Conservation (phyloP, 2,888 invertebrate genomes). For the Scaptomyza tumidula region DNA sequence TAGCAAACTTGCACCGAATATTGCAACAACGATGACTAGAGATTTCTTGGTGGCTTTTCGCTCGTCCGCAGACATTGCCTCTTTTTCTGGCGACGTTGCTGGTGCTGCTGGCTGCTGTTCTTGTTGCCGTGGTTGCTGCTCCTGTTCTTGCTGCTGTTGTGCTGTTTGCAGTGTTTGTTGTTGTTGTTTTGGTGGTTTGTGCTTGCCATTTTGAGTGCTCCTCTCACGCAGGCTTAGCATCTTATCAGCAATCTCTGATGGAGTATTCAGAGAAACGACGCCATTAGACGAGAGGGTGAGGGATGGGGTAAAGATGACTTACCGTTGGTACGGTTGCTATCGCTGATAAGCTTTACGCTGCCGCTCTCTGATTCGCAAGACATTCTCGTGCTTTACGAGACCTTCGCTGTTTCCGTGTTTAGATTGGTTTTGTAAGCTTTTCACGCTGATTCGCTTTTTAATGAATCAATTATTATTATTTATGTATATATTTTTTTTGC, state of each 20-base stretch:
- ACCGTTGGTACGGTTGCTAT: conserved; percentile 24
- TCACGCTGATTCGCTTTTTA: conserved; percentile 17
- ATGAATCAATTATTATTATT: conserved; percentile 20
- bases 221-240: conserved; percentile 28
- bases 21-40: conserved; percentile 81
- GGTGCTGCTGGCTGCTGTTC: conserved; percentile 12
- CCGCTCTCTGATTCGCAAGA: conserved; percentile 33
- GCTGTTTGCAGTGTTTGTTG: conserved; percentile 5
- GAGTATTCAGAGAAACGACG: neutral
- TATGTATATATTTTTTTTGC: conserved; percentile 4
- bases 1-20: conserved; percentile 81
- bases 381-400: conserved; percentile 22
- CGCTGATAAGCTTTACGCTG: conserved; percentile 20
- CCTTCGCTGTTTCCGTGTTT: conserved; percentile 40
- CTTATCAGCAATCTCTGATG: conserved; percentile 39
- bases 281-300: neutral
- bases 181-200: conserved; percentile 48
- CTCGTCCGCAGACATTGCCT: conserved; percentile 82
- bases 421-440: conserved; percentile 19
- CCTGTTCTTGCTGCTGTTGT: conserved; percentile 3
- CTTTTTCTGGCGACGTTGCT: conserved; percentile 51
- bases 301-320: conserved; percentile 12
- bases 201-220: conserved; percentile 37
- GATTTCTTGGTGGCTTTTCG: conserved; percentile 83
- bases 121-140: conserved; percentile 17